phyloP scores from a whole-genome alignment of 2,113 vertebrate species.

The Rhea americana region DNA sequence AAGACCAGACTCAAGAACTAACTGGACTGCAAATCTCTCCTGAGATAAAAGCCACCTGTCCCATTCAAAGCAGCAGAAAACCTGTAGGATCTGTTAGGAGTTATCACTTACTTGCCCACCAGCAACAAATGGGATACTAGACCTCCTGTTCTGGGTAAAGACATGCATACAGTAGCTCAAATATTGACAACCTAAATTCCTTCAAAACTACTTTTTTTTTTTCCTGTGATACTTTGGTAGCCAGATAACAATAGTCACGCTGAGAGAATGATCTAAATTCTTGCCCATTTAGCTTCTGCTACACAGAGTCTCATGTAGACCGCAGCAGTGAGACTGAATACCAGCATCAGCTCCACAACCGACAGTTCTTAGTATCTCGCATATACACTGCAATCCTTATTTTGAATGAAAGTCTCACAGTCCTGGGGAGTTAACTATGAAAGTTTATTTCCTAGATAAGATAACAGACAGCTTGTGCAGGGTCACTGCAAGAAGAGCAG shows the following conservation, averaged over 20 bases:
- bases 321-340: neutral
- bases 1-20: neutral
- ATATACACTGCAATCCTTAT: neutral
- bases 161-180: neutral
- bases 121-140: neutral
- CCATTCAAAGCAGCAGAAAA: neutral
- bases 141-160: neutral
- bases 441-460: neutral
- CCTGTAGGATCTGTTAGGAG: neutral
- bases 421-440: neutral
- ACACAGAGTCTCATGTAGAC: fast-evolving
- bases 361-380: neutral
- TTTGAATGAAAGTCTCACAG: neutral
- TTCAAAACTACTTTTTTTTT: neutral
- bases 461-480: neutral
- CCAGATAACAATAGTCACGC: neutral
- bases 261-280: neutral
- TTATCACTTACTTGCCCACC: neutral
- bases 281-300: neutral
- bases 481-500: neutral
- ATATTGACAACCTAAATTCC: neutral
- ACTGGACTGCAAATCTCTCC: neutral
- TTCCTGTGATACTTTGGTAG: neutral
- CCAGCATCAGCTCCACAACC: neutral
- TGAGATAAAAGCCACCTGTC: neutral